These are phyloP conservation scores for Papilio dardanus DNA, from an alignment of 1,140 invertebrate genomes.

Conservation along the genomic window DNA sequence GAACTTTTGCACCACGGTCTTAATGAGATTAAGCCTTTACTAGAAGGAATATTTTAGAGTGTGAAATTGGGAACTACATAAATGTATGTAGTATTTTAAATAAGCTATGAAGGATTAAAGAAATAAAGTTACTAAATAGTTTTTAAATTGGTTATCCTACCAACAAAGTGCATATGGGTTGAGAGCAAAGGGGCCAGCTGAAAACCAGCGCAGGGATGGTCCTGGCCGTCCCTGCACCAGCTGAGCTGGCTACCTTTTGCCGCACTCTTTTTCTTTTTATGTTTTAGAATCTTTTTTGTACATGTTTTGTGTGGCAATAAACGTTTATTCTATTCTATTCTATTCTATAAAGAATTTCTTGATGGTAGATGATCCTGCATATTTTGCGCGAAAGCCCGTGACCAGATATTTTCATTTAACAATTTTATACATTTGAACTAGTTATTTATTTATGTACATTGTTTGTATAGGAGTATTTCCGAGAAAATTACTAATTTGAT, in stretches of 20 bases:
- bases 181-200: no score
- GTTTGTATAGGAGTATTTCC: constrained; percentile 11
- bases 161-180: no score
- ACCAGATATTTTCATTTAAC: constrained; percentile 1
- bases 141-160: no score
- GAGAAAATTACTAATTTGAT: constrained; percentile 15
- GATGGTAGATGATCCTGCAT: not conserved
- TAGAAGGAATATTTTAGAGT: not conserved
- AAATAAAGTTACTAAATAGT: no score
- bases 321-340: not conserved
- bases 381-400: not conserved
- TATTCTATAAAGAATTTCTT: not conserved
- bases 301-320: no score
- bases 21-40: not conserved
- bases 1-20: constrained; percentile 14
- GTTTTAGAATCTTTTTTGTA: no score
- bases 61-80: not conserved
- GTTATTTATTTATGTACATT: constrained; percentile 21
- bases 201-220: no score
- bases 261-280: no score
- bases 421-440: constrained; percentile 11
- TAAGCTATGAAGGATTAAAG: no score
- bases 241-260: no score
- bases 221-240: no score
- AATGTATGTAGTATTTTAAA: constrained; percentile 9